A percentile compares a stretch with the other conserved stretches of the same genome.
phyloP scores from a whole-genome alignment of 1,140 invertebrate species.

The Lordiphosa clarofinis region DNA sequence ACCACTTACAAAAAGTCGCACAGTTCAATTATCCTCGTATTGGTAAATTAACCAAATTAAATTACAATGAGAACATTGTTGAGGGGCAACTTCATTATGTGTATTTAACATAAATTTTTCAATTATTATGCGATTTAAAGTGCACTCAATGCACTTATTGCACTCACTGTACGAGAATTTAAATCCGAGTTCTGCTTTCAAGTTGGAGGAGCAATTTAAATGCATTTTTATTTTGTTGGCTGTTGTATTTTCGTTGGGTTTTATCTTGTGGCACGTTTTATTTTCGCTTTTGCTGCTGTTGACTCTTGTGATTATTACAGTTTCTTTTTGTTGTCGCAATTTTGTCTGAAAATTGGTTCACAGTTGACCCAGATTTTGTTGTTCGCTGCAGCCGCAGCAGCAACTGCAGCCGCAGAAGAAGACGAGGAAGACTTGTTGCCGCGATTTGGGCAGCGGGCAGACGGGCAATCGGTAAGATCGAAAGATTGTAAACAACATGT shows the following conservation, averaged over 20 bases:
- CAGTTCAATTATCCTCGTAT: conserved; percentile 31
- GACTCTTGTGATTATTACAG: conserved; percentile 13
- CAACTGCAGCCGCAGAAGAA: conserved; percentile 6
- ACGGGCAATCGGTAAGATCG: conserved; percentile 14
- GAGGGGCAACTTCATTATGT: conserved; percentile 62
- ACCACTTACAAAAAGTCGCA: conserved; percentile 12
- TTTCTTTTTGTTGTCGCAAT: conserved; percentile 21
- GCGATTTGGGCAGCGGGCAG: conserved; percentile 43
- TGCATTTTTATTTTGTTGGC: conserved; percentile 37
- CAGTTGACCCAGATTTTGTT: conserved; percentile 44
- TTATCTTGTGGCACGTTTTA: conserved; percentile 12
- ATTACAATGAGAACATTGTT: conserved; percentile 71
- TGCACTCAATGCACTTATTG: conserved; percentile 50
- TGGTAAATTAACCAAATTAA: conserved; percentile 68
- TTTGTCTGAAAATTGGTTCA: conserved; percentile 48
- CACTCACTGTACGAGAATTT: conserved; percentile 33
- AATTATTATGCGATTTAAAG: conserved; percentile 75
- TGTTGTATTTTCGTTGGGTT: conserved; percentile 3
- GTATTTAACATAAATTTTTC: conserved; percentile 74
- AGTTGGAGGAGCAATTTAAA: conserved; percentile 41
- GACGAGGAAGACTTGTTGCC: conserved; percentile 21
- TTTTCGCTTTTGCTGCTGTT: conserved; percentile 18
- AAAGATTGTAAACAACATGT: conserved; percentile 9
- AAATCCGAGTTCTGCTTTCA: conserved; percentile 31
- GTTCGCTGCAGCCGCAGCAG: neutral